Conservation (phyloP, 2,888 invertebrate genomes). For the Schrankia costaestrigalis region DNA sequence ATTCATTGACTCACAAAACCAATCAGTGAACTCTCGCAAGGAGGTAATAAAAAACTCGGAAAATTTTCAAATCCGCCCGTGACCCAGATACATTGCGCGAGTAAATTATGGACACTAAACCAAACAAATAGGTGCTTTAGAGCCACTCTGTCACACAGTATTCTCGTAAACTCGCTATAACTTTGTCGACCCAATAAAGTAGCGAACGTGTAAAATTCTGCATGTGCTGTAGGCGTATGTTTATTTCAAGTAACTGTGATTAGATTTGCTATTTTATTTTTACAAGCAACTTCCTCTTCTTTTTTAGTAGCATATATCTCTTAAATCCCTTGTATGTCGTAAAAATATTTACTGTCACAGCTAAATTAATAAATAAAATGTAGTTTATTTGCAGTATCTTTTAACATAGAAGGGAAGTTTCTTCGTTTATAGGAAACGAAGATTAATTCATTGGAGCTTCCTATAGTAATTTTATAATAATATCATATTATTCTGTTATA, state of each 20-base stretch:
- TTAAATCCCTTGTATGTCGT: background rate
- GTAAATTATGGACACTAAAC: slow-evolving; percentile 59
- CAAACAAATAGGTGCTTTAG: slow-evolving; percentile 55
- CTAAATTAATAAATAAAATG: too few relatives aligned
- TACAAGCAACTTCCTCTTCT: background rate
- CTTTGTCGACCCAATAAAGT: slow-evolving; percentile 39
- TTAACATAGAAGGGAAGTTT: too few relatives aligned
- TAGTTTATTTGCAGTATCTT: too few relatives aligned
- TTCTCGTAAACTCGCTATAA: slow-evolving; percentile 48
- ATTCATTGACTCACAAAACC: too few relatives aligned
- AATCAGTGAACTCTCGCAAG: background rate
- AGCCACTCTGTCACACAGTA: slow-evolving; percentile 52
- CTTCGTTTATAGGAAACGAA: too few relatives aligned
- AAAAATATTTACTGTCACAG: too few relatives aligned
- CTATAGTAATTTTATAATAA: too few relatives aligned
- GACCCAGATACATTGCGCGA: slow-evolving; percentile 46
- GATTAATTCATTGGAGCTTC: too few relatives aligned
- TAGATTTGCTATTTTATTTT: slow-evolving; percentile 9
- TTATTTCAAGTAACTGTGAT: slow-evolving; percentile 8
- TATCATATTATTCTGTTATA: too few relatives aligned
- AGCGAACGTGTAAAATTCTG: slow-evolving; percentile 33
- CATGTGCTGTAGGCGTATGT: slow-evolving; percentile 15
- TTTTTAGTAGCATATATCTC: background rate
- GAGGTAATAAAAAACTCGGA: slow-evolving; percentile 7
- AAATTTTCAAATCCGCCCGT: slow-evolving; percentile 22